Conservation (phyloP, 2,888 invertebrate species). For the Callinectes sapidus region DNA sequence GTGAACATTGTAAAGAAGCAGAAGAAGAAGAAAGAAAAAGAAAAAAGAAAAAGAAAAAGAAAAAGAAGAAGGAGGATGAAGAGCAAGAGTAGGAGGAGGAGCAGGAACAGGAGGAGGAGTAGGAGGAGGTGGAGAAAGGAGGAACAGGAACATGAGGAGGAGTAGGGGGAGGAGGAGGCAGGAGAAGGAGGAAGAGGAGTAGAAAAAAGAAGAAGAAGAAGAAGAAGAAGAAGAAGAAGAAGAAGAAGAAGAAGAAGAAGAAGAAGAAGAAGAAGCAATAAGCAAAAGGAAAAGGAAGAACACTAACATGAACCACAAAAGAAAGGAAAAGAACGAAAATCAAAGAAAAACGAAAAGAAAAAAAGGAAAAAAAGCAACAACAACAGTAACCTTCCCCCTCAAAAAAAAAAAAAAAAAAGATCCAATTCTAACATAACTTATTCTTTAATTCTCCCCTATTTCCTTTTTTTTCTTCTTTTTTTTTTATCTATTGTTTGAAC, state of each 20-base stretch:
- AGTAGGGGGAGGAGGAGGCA: no score
- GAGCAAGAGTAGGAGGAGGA: not conserved
- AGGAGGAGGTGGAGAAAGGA: not conserved
- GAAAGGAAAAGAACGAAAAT: no score
- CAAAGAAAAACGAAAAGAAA: not conserved
- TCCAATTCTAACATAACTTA: not conserved
- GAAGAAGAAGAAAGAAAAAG: not conserved
- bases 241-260: not conserved
- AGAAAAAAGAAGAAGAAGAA: not conserved
- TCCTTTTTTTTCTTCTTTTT: not conserved
- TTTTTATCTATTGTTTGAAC: not conserved
- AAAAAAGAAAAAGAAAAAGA: not conserved
- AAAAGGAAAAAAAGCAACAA: not conserved
- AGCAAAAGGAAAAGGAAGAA: not conserved
- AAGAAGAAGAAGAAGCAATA: not conserved
- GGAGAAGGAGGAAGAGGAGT: not conserved
- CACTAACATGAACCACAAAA: no score
- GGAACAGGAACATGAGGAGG: not conserved
- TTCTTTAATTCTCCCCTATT: not conserved
- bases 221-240: not conserved
- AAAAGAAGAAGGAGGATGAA: not conserved
- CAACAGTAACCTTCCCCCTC: no score
- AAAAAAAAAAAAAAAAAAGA: no score
- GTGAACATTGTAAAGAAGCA: not conserved
- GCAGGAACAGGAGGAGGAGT: not conserved